phyloP scores from a whole-genome alignment of 1,140 invertebrate species.

The Hyphantria cunea region DNA sequence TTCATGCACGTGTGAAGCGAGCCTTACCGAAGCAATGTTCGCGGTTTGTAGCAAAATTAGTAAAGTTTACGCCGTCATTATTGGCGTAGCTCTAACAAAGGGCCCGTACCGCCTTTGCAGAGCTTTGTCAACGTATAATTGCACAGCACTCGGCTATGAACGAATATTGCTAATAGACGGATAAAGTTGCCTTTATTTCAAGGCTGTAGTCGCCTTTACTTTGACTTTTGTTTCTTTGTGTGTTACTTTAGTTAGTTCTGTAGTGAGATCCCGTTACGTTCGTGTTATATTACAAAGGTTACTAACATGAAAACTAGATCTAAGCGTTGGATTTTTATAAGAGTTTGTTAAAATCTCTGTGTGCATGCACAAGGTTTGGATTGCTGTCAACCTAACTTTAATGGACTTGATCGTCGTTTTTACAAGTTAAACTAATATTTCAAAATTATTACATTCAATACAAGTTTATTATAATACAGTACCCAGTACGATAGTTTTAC shows the following conservation, averaged over 20 bases:
- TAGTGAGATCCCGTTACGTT: background rate
- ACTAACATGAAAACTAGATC: too few species aligned
- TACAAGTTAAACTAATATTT: too few species aligned
- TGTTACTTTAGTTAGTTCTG: background rate
- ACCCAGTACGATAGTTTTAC: too few species aligned
- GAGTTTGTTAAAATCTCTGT: too few species aligned
- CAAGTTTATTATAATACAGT: too few species aligned
- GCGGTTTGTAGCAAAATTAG: conserved; percentile 63
- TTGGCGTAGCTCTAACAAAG: conserved; percentile 62
- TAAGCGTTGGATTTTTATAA: too few species aligned
- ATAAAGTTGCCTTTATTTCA: conserved; percentile 24
- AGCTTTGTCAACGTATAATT: conserved; percentile 53
- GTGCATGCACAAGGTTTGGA: too few species aligned
- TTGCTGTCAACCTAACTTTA: too few species aligned
- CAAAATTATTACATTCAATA: too few species aligned
- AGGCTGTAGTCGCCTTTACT: conserved; percentile 19
- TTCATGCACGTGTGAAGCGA: conserved; percentile 6
- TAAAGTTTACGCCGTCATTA: conserved; percentile 67
- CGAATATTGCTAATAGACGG: conserved; percentile 28
- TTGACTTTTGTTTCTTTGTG: conserved; percentile 5
- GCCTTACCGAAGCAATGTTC: conserved; percentile 14
- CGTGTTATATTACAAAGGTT: background rate
- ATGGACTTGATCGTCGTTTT: too few species aligned
- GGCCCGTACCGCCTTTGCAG: conserved; percentile 41
- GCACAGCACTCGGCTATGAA: conserved; percentile 12